Conservation (phyloP, 2,113 vertebrate species). For the Corapipo altera region DNA sequence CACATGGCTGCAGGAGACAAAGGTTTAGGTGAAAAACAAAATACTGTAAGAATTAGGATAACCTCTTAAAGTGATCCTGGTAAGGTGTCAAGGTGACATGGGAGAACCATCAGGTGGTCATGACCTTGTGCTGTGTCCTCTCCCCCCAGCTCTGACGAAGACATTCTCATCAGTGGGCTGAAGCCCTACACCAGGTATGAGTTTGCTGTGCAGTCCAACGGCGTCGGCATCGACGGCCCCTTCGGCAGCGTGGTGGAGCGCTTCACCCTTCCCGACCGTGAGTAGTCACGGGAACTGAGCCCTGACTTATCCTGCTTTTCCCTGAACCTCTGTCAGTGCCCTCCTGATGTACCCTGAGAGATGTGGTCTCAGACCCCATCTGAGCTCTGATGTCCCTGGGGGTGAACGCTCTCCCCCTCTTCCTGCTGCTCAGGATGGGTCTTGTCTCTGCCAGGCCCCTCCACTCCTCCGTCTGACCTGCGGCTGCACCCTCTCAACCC, state of each 20-base stretch:
- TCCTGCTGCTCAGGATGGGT: neutral
- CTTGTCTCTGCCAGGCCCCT: slow-evolving; percentile 79
- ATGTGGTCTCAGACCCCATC: neutral
- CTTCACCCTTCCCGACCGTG: slow-evolving; percentile 90
- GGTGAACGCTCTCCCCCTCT: neutral
- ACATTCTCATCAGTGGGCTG: slow-evolving; percentile 87
- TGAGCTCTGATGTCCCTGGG: neutral
- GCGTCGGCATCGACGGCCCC: slow-evolving; percentile 84
- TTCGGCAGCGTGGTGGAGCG: slow-evolving; percentile 89
- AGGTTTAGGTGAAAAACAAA: neutral
- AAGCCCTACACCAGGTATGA: slow-evolving; percentile 95
- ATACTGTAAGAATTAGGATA: neutral
- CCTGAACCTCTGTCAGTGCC: neutral
- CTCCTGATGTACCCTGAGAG: neutral
- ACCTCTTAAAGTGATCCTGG: neutral
- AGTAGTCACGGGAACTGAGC: slow-evolving; percentile 53
- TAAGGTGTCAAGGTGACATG: neutral
- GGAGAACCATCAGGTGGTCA: neutral
- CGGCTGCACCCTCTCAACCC: slow-evolving; percentile 86
- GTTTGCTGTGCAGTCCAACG: slow-evolving; percentile 93
- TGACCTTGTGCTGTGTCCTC: neutral
- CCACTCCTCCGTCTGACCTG: slow-evolving; percentile 88
- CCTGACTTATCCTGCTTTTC: neutral
- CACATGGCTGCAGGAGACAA: neutral
- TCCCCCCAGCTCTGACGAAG: slow-evolving; percentile 83